Base-by-base conservation (phyloP, 2,888 invertebrate genomes). In the Hirtodrosophila trivittata region DNA sequence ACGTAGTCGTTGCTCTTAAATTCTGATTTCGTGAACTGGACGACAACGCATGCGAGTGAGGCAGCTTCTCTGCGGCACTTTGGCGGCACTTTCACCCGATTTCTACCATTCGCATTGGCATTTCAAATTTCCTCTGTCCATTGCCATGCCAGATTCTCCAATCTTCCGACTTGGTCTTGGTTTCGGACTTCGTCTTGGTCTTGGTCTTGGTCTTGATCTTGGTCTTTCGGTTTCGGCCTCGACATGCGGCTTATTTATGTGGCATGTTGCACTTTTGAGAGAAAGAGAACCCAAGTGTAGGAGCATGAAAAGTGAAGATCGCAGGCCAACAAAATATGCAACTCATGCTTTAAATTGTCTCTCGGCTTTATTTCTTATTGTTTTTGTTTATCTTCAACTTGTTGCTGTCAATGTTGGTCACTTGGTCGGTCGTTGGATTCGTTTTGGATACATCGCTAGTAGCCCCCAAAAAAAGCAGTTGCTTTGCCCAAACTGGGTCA, bases 301-400 rank as follows among this genome's bases (percentile, higher is more conserved):
- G 57, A 56, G 50, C 63, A 71, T 52, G 28, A 68, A 71, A 72
- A 75, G 72, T 72, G 72, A 72, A 72, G 70, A 37, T 21, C 39
- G 14, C 18, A 25, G 39, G 63, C 10, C 55, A 51, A 47, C 56
- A 46, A 83, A 82, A 80, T 80, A 80, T 82, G 81, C 81, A 82
- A 82, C 69, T 82, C 81, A 82, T 86, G 86, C 86, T 84, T 75
- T 82, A 82, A 82, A 82, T 86, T 82, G 86, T 81, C 86, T 81
- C 77, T 78, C 83, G 83, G 86, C 70, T 80, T 86, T 80, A 86
- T 86, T 83, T 85, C 83, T 78, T 80, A 78, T 45, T 58, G 37
- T 39, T 58, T 71, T 59, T 80, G 83, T 75, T 82, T 82, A 78
- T 80, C 83, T 85, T 85, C 68, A 85, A 78, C 78, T 81, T 86